Evolutionary conservation across 2,888 invertebrate species (phyloP).

Genomic region (Eupelmus urozonus): DNA sequence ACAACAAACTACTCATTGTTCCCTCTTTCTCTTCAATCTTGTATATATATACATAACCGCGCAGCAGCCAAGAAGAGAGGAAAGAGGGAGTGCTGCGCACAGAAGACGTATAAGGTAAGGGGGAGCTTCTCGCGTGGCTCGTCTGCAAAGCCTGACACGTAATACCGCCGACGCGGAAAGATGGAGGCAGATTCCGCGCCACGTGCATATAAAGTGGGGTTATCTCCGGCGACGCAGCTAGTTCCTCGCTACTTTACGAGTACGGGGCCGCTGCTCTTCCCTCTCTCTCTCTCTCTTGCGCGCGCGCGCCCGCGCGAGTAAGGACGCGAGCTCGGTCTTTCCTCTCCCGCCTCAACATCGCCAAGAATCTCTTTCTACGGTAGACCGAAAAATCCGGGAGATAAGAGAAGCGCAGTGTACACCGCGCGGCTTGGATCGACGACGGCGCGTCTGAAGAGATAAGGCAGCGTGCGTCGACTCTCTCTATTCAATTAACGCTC

Average conservation of each 20-base stretch:
- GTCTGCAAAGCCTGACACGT: conserved; percentile 64
- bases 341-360: neutral
- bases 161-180: conserved; percentile 63
- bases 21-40: too few relatives aligned
- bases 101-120: neutral
- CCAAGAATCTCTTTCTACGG: conserved; percentile 55
- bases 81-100: neutral
- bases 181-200: conserved; percentile 62
- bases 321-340: conserved; percentile 25
- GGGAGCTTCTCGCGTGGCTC: conserved; percentile 25
- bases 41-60: too few relatives aligned
- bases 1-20: too few relatives aligned
- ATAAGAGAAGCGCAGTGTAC: neutral
- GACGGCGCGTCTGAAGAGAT: conserved; percentile 31
- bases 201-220: conserved; percentile 64
- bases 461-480: conserved; percentile 7
- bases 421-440: neutral
- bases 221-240: conserved; percentile 61
- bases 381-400: conserved; percentile 45
- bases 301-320: conserved; percentile 6
- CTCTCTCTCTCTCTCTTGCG: neutral
- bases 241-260: conserved; percentile 60
- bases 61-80: neutral
- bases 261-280: conserved; percentile 12
- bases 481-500: conserved; percentile 24